Evolutionary conservation across 2,113 vertebrate genomes (phyloP), one percentile per base, ranked within the genome.

Genomic region (Astatoreochromis straeleni): DNA sequence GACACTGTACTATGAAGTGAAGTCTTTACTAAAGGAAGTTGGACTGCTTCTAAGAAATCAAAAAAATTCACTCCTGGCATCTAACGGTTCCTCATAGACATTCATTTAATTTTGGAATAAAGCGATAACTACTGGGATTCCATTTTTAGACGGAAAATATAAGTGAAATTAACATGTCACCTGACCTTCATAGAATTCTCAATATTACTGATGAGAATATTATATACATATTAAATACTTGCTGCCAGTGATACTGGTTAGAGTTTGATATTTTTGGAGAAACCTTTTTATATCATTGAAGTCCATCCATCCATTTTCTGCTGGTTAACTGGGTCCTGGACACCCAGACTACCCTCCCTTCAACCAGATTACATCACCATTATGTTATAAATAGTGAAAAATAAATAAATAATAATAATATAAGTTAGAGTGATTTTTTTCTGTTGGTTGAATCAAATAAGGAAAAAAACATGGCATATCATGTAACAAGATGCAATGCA

Each of bases 71-170:
- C 68, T 65, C 3, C 1, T 45, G 47, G 63, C 53, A 35, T n/a
- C 26, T 29, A 49, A 26, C 2, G 63, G 33, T 38, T 65, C 19
- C 86, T 75, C 40, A 49, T 40, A 31, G 16, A 49, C 17, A 26
- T 73, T 45, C 40, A 29, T 4, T 47, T 26, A 1, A 75, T 29
- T 45, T 26, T 47, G 42, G 70, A 75, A 29, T 2, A 75, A 17
- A 7, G 40, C 0, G 0, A 75, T 2, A 0, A 29, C 14, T 75
- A 75, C 21, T 75, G 40, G 4, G 14, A 7, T 75, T 26, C 21
- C 68, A 11, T 75, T 47, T 75, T 7, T 26, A 75, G 68, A 45
- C 0, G 0, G 21, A 47, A 26, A 12, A 7, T 29, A 29, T 4
- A 29, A 11, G 24, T 17, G 4, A 17, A 47, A 75, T 29, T 17